Conservation (phyloP, 1,140 invertebrate genomes). For the Drosophila lacertosa region DNA sequence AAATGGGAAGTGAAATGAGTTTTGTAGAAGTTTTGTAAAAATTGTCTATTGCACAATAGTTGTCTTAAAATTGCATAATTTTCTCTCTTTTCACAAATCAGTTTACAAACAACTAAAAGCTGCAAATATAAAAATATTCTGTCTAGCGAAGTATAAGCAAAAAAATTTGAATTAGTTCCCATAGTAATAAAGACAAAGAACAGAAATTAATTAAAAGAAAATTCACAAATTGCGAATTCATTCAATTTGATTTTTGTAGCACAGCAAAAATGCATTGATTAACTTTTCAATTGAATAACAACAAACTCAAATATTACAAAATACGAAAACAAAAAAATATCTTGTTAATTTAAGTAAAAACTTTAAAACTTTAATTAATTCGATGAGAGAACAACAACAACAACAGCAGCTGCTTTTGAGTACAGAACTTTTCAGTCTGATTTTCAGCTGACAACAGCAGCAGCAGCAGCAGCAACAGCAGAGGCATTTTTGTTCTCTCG, state of each 20-base stretch:
- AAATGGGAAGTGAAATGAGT: background rate
- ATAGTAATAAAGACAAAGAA: too few species aligned
- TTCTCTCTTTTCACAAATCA: too few species aligned
- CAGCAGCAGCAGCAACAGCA: constrained; percentile 11
- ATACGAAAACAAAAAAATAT: background rate
- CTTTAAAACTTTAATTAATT: constrained; percentile 22
- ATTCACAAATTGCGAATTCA: too few species aligned
- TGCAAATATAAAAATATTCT: too few species aligned
- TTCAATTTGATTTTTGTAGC: too few species aligned
- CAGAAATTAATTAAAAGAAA: too few species aligned
- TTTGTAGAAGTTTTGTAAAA: background rate
- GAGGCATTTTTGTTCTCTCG: constrained; percentile 3
- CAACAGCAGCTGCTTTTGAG: constrained; percentile 1
- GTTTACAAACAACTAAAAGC: too few species aligned
- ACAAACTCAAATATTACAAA: background rate
- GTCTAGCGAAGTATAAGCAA: too few species aligned
- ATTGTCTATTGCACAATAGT: too few species aligned
- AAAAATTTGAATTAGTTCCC: too few species aligned
- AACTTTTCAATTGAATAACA: background rate
- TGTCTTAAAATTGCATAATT: too few species aligned
- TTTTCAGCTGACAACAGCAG: constrained; percentile 36
- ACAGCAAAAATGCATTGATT: background rate
- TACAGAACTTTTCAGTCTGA: constrained; percentile 3
- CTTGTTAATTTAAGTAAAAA: constrained; percentile 14
- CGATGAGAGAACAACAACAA: background rate